These are phyloP conservation scores for Phoronis australis DNA, from an alignment of 2,888 invertebrate species.

Conservation along the genomic window DNA sequence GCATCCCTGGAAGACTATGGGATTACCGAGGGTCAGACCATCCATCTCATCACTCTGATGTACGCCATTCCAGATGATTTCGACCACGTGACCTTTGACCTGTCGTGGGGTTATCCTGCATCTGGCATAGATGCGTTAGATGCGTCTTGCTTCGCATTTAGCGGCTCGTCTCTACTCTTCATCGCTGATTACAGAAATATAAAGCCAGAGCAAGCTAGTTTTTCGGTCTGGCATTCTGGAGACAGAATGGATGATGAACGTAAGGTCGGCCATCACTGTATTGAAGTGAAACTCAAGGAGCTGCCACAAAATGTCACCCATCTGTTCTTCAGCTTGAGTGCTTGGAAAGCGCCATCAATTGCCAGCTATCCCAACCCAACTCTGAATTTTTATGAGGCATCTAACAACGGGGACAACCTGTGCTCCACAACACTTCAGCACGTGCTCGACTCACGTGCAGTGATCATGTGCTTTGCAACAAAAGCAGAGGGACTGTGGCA, in stretches of 20 bases:
- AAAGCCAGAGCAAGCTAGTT: not conserved
- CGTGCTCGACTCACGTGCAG: constrained; percentile 22
- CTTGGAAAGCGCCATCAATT: not conserved
- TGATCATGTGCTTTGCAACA: constrained; percentile 27
- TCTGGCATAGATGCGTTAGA: not conserved
- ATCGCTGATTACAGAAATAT: not conserved
- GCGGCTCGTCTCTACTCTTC: not conserved
- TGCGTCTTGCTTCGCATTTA: not conserved
- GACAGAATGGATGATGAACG: not conserved
- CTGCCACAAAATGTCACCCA: not conserved
- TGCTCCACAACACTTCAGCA: constrained; percentile 27
- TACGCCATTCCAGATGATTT: not conserved
- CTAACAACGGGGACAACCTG: constrained; percentile 16
- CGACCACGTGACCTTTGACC: not conserved
- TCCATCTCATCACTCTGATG: not conserved
- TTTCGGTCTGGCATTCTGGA: not conserved
- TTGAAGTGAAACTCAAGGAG: not conserved
- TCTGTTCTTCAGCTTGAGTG: not conserved
- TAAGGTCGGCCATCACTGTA: not conserved
- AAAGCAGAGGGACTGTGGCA: constrained; percentile 16
- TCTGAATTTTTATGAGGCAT: constrained; percentile 23
- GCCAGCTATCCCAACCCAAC: constrained; percentile 5
- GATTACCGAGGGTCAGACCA: not conserved
- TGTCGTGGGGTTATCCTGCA: not conserved
- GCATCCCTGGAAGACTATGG: constrained; percentile 14